Evolutionary conservation across 1,140 invertebrate species (phyloP).

Genomic region (Rhynchophorus ferrugineus): DNA sequence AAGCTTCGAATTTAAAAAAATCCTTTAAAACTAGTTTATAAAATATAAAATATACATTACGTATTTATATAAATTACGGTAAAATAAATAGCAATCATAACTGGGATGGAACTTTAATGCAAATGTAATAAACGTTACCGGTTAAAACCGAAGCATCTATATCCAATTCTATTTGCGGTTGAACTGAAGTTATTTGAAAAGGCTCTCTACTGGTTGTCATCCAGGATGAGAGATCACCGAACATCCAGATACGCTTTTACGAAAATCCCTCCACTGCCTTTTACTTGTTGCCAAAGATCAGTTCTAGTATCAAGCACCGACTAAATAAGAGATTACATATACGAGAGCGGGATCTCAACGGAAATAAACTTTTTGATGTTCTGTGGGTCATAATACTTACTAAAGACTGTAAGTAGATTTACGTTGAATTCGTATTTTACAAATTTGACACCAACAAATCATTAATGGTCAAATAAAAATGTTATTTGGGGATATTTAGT

Average conservation of each 20-base stretch:
- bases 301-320: background rate
- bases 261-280: slow-evolving; percentile 18
- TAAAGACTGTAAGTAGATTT: background rate
- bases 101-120: too few species aligned
- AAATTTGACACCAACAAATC: too few species aligned
- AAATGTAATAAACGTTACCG: too few species aligned
- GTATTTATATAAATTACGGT: too few species aligned
- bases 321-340: slow-evolving; percentile 6
- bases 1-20: too few species aligned
- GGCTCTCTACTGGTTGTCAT: slow-evolving; percentile 18
- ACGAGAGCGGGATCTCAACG: background rate
- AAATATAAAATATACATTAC: too few species aligned
- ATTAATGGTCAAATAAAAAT: too few species aligned
- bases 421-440: too few species aligned
- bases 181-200: slow-evolving; percentile 22
- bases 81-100: too few species aligned
- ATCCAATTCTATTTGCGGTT: slow-evolving; percentile 16
- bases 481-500: too few species aligned
- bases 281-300: slow-evolving; percentile 3
- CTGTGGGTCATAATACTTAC: background rate
- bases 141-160: background rate
- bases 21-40: too few species aligned
- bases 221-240: slow-evolving; percentile 24
- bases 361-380: background rate
- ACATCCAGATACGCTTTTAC: slow-evolving; percentile 22